Percentiles rank a stretch among this genome's conserved stretches.
Evolutionary conservation across 2,113 vertebrate species (phyloP).

Genomic region (Nyctereutes procyonoides): DNA sequence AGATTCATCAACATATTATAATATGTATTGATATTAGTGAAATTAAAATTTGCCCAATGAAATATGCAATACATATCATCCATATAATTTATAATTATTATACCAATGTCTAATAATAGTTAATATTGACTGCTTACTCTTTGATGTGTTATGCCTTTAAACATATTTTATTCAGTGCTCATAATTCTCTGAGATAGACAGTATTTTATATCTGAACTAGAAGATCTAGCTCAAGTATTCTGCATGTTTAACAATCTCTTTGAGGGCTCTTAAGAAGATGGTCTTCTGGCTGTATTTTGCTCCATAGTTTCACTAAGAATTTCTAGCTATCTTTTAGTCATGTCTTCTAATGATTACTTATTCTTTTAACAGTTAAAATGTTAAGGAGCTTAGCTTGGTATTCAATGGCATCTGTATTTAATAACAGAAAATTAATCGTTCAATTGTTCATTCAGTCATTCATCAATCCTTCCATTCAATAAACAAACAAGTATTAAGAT

Average conservation of each 20-base stretch:
- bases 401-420: neutral
- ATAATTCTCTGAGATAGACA: neutral
- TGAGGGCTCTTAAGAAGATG: neutral
- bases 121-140: neutral
- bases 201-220: neutral
- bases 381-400: neutral
- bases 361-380: slow-evolving; percentile 22
- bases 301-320: neutral
- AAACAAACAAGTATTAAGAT: neutral
- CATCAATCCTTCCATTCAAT: neutral
- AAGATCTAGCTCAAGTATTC: neutral
- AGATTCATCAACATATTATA: neutral
- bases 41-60: neutral
- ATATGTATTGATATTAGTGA: neutral
- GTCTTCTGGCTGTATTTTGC: neutral
- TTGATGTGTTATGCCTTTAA: neutral
- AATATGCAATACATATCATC: neutral
- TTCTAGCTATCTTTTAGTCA: neutral
- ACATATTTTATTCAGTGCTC: neutral
- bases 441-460: neutral
- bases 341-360: neutral
- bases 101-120: neutral
- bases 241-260: neutral
- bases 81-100: neutral
- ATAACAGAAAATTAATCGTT: neutral